Percentiles rank a stretch among this genome's conserved stretches.
phyloP scores from a whole-genome alignment of 2,797 vertebrate genomes.

The Manis javanica region DNA sequence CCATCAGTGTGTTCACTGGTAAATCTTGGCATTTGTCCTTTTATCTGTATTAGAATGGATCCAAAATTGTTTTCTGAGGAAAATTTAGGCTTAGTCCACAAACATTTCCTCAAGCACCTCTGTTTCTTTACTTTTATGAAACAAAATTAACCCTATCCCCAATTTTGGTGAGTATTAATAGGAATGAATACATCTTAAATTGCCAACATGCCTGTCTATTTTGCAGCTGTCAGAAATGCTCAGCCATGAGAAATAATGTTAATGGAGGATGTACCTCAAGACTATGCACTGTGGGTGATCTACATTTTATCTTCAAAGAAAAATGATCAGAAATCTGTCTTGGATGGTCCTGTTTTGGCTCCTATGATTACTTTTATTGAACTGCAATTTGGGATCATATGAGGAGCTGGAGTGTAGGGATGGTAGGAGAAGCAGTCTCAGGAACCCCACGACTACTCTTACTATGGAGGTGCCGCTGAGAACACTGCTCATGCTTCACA shows the following conservation, averaged over 20 bases:
- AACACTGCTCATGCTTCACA: neutral
- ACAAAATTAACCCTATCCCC: neutral
- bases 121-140: conserved; percentile 3
- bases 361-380: neutral
- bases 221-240: neutral
- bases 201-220: neutral
- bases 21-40: neutral
- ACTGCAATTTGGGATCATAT: neutral
- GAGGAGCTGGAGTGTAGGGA: neutral
- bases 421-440: neutral
- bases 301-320: conserved; percentile 22
- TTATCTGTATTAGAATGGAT: conserved; percentile 19
- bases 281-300: neutral
- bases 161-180: neutral
- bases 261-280: conserved; percentile 13
- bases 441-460: neutral
- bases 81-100: neutral
- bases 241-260: neutral
- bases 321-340: neutral
- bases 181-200: neutral
- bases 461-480: neutral
- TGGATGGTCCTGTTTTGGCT: neutral
- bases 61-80: conserved; percentile 14
- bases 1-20: neutral
- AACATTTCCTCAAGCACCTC: neutral